Base-by-base conservation (phyloP, 2,888 invertebrate genomes). In the Erebia ligea region DNA sequence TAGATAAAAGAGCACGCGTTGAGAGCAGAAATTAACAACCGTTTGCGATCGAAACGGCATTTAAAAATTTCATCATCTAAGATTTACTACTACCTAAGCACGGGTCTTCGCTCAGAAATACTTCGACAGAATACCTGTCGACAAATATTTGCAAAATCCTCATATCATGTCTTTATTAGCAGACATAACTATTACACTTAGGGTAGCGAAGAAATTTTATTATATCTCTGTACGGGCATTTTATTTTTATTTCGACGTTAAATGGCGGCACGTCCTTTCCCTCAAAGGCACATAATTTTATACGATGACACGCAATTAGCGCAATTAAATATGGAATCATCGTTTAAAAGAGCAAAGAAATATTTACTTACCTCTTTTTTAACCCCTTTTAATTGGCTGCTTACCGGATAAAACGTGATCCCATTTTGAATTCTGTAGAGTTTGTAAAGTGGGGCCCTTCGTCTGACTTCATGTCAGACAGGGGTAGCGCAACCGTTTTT, bases 211-310 rank as follows among this genome's bases (percentile, higher is more conserved):
- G 8, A n/a, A 50, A 50, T 17, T 48, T 62, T 48, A 48, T 62
- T 21, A 25, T 62, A 13, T 10, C 17, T 59, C 13, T 45, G 48
- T 48, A 21, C 8, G 48, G 1, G n/a, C 19, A 62, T 62, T 62
- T 62, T 48, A 62, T 62, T 62, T 62, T 62, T 48, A 62, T 48
- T 61, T 48, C 40, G 10, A 25, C 17, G 13, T 8, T 15, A 9
- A 56, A n/a, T 6, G 21, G 57, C 70, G 72, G 71, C 66, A 34
- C 56, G 57, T 63, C 19, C 25, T 62, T 63, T 68, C 48, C 50
- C 61, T 70, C 70, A 74, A 68, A 73, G 73, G 61, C 17, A 21
- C 57, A 70, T 65, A 70, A 66, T 69, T 71, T 71, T 61, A 71
- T 59, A 67, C 62, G 64, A 62, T 64, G 71, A 69, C 67, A 61